These are phyloP conservation scores for Andricus grossulariae DNA, from an alignment of 1,140 invertebrate genomes.

Conservation along the genomic window DNA sequence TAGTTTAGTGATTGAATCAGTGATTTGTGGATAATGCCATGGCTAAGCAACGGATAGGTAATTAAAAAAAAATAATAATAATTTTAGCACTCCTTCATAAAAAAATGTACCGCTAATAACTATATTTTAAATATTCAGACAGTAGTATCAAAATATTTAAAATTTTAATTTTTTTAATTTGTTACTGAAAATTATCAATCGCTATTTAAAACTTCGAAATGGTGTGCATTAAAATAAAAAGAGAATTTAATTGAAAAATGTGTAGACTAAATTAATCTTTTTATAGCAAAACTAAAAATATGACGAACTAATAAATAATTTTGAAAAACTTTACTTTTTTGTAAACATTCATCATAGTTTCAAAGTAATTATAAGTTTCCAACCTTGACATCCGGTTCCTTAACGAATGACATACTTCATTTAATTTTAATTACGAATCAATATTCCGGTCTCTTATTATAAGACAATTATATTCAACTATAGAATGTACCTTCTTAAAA, in stretches of 20 bases:
- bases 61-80: neutral
- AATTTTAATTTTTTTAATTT: too few species aligned
- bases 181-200: too few species aligned
- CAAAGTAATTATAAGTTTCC: slow-evolving; percentile 2
- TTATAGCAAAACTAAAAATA: too few species aligned
- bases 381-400: neutral
- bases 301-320: neutral
- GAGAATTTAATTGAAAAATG: too few species aligned
- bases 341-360: neutral
- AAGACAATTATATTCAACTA: neutral
- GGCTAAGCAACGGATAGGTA: slow-evolving; percentile 30
- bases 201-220: too few species aligned
- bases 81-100: neutral
- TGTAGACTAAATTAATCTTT: too few species aligned
- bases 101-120: neutral
- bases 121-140: too few species aligned
- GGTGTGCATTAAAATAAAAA: too few species aligned
- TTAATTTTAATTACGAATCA: slow-evolving; percentile 10
- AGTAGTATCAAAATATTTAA: too few species aligned
- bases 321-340: neutral
- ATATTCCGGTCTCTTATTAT: slow-evolving; percentile 4
- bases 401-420: slow-evolving; percentile 10
- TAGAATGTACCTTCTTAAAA: too few species aligned
- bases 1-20: slow-evolving; percentile 8
- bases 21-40: slow-evolving; percentile 24